phyloP scores from a whole-genome alignment of 2,113 vertebrate species.

The Poeciliopsis turrubarensis region DNA sequence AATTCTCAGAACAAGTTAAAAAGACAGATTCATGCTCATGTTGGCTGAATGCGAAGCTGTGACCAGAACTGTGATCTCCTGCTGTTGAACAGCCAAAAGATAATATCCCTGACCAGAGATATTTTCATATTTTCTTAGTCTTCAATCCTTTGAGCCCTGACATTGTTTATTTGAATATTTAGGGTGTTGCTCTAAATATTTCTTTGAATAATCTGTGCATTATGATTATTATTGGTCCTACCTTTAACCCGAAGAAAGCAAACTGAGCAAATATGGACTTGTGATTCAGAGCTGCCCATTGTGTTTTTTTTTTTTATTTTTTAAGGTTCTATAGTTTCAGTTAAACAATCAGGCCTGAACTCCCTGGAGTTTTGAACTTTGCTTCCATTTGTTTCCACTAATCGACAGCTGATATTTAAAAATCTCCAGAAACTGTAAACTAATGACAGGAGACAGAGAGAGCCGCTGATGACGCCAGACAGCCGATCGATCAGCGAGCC shows the following conservation, averaged over 20 bases:
- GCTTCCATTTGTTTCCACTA: slow-evolving; percentile 34
- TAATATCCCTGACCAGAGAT: no score
- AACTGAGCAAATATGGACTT: neutral
- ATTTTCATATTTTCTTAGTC: no score
- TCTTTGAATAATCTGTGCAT: no score
- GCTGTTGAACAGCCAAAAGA: no score
- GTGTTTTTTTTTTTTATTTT: neutral
- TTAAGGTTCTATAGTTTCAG: neutral
- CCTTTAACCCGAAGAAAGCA: neutral
- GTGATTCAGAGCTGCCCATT: neutral
- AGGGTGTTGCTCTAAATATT: no score
- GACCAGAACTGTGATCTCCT: no score
- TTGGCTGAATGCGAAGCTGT: no score
- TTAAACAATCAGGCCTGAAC: neutral
- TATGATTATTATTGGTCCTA: neutral
- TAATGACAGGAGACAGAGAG: slow-evolving; percentile 16
- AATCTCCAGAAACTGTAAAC: slow-evolving; percentile 30
- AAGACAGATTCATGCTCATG: no score
- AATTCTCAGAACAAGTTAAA: no score
- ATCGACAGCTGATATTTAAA: slow-evolving; percentile 55
- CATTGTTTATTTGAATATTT: no score
- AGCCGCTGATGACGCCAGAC: slow-evolving; percentile 18
- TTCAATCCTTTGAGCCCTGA: no score
- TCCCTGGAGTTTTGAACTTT: slow-evolving; percentile 7
- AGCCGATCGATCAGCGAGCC: slow-evolving; percentile 32